Percentiles rank a stretch among this genome's conserved stretches.
Evolutionary conservation across 2,113 vertebrate species (phyloP).

Genomic region (Rhegmatorhina hoffmannsi): DNA sequence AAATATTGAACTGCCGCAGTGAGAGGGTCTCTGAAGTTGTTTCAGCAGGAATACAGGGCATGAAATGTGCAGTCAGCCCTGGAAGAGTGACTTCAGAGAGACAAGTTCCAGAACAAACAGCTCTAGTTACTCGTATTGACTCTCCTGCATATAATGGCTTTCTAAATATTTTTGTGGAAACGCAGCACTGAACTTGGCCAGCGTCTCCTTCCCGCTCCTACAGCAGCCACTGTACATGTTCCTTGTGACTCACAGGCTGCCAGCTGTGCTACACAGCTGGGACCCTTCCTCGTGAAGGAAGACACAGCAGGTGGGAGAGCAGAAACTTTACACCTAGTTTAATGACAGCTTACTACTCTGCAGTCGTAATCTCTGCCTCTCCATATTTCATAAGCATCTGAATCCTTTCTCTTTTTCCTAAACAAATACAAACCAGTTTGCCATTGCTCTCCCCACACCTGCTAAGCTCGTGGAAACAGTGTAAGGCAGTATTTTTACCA

Average conservation of each 20-base stretch:
- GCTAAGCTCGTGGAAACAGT: neutral
- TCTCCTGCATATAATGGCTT: neutral
- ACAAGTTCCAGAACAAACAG: slow-evolving; percentile 25
- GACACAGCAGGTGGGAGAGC: neutral
- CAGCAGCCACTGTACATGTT: neutral
- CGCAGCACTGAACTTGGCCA: neutral
- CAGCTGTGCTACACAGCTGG: neutral
- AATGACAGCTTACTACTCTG: neutral
- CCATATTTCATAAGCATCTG: neutral
- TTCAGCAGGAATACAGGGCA: neutral
- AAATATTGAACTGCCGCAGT: neutral
- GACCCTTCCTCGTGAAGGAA: neutral
- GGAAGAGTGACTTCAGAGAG: neutral
- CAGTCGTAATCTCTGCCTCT: neutral
- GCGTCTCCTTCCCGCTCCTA: neutral
- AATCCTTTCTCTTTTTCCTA: neutral
- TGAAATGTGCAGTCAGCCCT: neutral
- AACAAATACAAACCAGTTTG: neutral
- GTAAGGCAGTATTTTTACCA: neutral
- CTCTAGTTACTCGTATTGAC: neutral
- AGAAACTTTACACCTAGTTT: neutral
- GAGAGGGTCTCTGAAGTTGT: neutral
- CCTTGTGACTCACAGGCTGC: neutral
- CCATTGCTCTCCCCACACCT: neutral
- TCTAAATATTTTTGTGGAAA: slow-evolving; percentile 50